A percentile compares a stretch with the other conserved stretches of the same genome.
phyloP scores from a whole-genome alignment of 2,113 vertebrate species.

The Rhinopithecus roxellana region DNA sequence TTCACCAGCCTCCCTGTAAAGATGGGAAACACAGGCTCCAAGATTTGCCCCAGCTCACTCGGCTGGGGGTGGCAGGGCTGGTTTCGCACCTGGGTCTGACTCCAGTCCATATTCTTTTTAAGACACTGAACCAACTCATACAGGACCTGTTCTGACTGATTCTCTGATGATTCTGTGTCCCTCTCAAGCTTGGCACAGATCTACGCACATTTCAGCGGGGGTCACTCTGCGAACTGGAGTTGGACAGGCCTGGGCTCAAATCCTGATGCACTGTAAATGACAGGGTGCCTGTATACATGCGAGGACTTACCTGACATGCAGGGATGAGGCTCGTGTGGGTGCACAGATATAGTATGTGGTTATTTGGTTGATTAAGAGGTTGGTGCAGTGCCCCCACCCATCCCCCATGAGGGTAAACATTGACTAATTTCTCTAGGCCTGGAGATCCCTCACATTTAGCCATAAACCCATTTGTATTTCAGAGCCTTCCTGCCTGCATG shows the following conservation, averaged over 20 bases:
- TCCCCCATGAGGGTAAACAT: background rate
- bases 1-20: background rate
- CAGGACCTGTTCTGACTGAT: fast-evolving
- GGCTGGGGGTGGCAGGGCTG: fast-evolving
- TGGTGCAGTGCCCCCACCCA: fast-evolving
- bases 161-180: background rate
- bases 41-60: background rate
- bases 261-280: fast-evolving
- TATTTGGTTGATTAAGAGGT: background rate
- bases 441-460: background rate
- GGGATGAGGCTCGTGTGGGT: fast-evolving
- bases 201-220: background rate
- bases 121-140: background rate
- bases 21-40: background rate
- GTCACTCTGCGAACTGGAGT: fast-evolving
- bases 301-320: fast-evolving
- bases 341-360: fast-evolving
- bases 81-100: background rate
- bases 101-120: background rate
- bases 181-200: background rate
- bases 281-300: fast-evolving
- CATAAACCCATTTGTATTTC: background rate
- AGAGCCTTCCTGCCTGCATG: background rate
- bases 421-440: background rate
- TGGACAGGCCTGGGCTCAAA: background rate